phyloP scores from a whole-genome alignment of 2,888 invertebrate species.

The Geophilus truncorum region DNA sequence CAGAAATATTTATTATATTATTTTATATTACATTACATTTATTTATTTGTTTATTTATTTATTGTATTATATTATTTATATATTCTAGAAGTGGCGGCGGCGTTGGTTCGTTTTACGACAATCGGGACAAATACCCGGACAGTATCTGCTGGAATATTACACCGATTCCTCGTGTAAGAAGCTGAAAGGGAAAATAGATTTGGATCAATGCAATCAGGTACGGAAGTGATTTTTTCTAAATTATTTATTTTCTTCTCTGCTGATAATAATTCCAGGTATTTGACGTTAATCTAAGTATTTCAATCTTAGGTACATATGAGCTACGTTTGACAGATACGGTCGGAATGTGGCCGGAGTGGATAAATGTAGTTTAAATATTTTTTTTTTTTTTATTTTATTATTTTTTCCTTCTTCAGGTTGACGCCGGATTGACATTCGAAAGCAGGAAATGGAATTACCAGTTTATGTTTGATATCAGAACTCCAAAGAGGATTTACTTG shows the following conservation, averaged over 20 bases:
- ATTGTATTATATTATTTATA: background rate
- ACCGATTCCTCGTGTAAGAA: slow-evolving; percentile 58
- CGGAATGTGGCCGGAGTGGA: background rate
- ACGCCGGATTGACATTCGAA: slow-evolving; percentile 78
- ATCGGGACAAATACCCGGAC: slow-evolving; percentile 85
- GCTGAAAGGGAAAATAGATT: slow-evolving; percentile 60
- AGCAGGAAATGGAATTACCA: slow-evolving; percentile 67
- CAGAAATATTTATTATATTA: background rate
- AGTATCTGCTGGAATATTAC: slow-evolving; percentile 89
- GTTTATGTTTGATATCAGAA: slow-evolving; percentile 83
- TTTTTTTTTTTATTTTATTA: too few species aligned
- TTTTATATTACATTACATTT: background rate
- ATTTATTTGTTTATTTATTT: slow-evolving; percentile 31
- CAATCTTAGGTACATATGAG: background rate
- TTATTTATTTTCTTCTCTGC: background rate
- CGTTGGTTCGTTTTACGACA: slow-evolving; percentile 91
- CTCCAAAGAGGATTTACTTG: slow-evolving; percentile 83
- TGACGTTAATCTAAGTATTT: background rate
- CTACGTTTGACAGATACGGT: too few species aligned
- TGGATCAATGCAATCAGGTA: slow-evolving; percentile 94
- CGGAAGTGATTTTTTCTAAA: background rate
- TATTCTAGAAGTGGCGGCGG: slow-evolving; percentile 81
- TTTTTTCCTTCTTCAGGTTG: too few species aligned
- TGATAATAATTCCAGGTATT: background rate
- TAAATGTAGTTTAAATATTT: too few species aligned